These are phyloP conservation scores for Poicephalus meyeri DNA, from an alignment of 2,113 vertebrate species.

Conservation along the genomic window DNA sequence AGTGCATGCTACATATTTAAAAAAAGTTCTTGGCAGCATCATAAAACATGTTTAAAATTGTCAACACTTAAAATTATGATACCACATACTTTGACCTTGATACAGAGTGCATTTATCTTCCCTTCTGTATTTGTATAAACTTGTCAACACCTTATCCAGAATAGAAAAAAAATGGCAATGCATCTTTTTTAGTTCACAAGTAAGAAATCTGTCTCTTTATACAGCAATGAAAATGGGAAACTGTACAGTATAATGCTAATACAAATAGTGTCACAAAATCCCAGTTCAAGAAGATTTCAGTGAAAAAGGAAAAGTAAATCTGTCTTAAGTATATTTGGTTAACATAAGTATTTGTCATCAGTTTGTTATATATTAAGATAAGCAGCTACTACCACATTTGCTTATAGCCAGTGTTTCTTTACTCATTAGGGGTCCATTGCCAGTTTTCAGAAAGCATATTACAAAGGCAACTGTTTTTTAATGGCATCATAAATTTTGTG, in stretches of 20 bases:
- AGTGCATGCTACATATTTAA: background rate
- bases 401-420: background rate
- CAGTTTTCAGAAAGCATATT: background rate
- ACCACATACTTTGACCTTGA: background rate
- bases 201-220: background rate
- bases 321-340: background rate
- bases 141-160: background rate
- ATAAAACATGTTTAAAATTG: background rate
- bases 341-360: background rate
- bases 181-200: background rate
- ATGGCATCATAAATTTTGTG: background rate
- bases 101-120: background rate
- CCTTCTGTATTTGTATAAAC: background rate
- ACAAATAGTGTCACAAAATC: background rate
- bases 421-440: rapidly evolving
- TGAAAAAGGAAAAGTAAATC: background rate
- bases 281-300: background rate
- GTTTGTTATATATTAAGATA: background rate
- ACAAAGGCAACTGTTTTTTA: background rate
- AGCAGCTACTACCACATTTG: background rate
- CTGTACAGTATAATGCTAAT: background rate
- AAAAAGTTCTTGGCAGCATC: background rate
- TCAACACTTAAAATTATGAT: background rate
- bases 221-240: background rate
- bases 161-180: background rate